A percentile compares a stretch with the other conserved stretches of the same genome.
These are phyloP conservation scores for Rhinoraja longicauda DNA, from an alignment of 2,797 vertebrate species.

Conservation along the genomic window DNA sequence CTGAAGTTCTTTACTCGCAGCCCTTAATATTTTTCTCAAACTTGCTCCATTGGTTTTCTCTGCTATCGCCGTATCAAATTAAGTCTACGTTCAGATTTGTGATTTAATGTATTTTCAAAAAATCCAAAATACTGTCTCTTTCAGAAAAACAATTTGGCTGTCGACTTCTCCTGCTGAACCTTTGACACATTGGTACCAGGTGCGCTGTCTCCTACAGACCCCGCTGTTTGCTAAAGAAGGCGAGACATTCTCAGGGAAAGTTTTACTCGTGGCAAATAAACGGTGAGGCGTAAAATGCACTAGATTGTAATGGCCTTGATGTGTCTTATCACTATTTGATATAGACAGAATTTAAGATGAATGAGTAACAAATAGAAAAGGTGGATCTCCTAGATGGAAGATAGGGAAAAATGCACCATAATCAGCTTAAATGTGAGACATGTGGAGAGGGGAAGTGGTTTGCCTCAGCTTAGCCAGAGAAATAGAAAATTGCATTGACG, in stretches of 20 bases:
- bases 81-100: not conserved
- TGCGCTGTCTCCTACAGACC: constrained; percentile 68
- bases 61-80: not conserved
- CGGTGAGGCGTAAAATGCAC: constrained; percentile 49
- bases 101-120: not conserved
- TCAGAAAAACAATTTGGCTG: constrained; percentile 68
- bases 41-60: not conserved
- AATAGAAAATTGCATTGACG: not conserved
- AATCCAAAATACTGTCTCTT: not conserved
- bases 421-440: not conserved
- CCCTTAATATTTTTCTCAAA: not conserved
- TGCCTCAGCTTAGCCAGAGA: too few relatives aligned
- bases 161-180: constrained; percentile 69
- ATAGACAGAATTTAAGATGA: not conserved
- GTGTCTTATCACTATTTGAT: not conserved
- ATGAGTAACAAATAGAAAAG: not conserved
- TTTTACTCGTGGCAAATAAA: constrained; percentile 61
- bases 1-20: not conserved
- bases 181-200: constrained; percentile 71
- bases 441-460: not conserved
- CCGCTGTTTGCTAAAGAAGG: constrained; percentile 68
- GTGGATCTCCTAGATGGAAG: not conserved
- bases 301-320: not conserved
- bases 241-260: constrained; percentile 68
- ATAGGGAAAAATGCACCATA: not conserved